A percentile compares a stretch with the other conserved stretches of the same genome.
phyloP scores from a whole-genome alignment of 2,888 invertebrate species.

The Chrysolina haemoptera region DNA sequence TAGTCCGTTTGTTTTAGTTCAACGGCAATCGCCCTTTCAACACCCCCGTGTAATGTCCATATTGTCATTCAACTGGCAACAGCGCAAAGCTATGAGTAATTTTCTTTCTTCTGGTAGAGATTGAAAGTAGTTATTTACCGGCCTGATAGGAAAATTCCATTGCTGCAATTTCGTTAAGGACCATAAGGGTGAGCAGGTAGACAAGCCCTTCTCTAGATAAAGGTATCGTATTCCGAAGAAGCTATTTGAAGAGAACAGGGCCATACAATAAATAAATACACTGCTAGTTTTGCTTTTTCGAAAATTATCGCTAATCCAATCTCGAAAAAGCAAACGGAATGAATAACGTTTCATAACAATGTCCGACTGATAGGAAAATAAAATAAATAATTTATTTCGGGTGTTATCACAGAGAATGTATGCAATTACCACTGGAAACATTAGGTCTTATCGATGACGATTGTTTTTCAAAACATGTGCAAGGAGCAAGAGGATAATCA shows the following conservation, averaged over 20 bases:
- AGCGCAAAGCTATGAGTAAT: background rate
- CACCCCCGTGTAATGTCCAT: no score
- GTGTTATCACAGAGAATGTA: slow-evolving; percentile 1
- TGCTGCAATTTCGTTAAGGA: background rate
- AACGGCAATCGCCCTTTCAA: no score
- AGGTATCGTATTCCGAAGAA: slow-evolving; percentile 3
- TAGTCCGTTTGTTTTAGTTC: no score
- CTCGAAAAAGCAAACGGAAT: slow-evolving; percentile 2
- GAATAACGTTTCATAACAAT: slow-evolving; percentile 19
- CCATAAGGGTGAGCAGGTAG: slow-evolving; percentile 5
- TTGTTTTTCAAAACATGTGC: background rate
- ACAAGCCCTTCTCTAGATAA: slow-evolving; percentile 1
- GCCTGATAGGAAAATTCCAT: slow-evolving; percentile 2
- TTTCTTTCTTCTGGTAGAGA: background rate
- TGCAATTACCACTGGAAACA: background rate
- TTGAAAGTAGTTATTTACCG: slow-evolving; percentile 2
- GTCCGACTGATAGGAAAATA: slow-evolving; percentile 14
- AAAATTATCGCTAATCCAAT: slow-evolving; percentile 11
- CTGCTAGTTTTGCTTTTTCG: background rate
- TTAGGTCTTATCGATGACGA: background rate
- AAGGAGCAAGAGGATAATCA: background rate
- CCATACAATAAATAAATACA: background rate
- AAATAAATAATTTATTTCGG: slow-evolving; percentile 9
- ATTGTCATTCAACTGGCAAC: background rate
- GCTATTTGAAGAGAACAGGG: slow-evolving; percentile 3